Conservation (phyloP, 1,140 invertebrate genomes). For the Mizuhopecten yessoensis region DNA sequence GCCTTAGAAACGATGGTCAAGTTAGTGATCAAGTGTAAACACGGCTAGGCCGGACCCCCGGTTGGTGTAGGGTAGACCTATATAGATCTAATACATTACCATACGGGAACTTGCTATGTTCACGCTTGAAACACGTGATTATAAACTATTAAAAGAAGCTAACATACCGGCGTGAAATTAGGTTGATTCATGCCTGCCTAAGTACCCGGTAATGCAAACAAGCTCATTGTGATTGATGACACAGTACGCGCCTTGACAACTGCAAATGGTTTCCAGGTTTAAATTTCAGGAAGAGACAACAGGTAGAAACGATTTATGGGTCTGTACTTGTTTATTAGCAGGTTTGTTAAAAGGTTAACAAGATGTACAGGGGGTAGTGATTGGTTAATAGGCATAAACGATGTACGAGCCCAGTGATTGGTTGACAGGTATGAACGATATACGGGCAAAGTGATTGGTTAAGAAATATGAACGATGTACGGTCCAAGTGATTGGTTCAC, state of each 20-base stretch:
- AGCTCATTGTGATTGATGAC: not conserved
- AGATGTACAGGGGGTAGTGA: not conserved
- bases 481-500: not conserved
- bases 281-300: no score
- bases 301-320: no score
- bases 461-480: no score
- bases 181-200: not conserved
- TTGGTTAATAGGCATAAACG: not conserved
- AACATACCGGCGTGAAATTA: not conserved
- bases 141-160: not conserved
- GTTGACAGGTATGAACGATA: no score
- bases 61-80: not conserved
- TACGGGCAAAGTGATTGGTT: no score
- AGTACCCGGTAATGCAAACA: not conserved
- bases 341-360: not conserved
- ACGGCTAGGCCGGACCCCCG: no score
- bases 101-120: not conserved
- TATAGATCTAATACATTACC: not conserved
- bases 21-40: no score
- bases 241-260: not conserved
- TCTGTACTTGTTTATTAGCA: no score
- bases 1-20: not conserved
- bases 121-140: not conserved
- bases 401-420: no score
- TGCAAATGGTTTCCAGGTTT: no score